Percentiles rank a stretch among this genome's conserved stretches.
phyloP scores from a whole-genome alignment of 1,140 invertebrate species.

The Latrodectus geometricus region DNA sequence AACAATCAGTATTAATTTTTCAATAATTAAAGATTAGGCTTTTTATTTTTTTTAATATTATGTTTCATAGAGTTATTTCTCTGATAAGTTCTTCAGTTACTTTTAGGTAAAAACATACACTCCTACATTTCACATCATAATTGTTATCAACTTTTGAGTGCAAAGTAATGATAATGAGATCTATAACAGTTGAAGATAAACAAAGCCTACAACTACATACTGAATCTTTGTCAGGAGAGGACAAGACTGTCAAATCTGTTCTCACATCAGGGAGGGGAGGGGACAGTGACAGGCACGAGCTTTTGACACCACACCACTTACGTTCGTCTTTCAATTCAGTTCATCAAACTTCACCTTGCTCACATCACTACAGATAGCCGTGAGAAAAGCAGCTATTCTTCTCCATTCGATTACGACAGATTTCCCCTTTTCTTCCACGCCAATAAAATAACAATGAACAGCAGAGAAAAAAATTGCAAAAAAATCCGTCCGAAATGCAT shows the following conservation, averaged over 20 bases:
- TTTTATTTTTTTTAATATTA: too few relatives aligned
- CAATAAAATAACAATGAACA: conserved; percentile 26
- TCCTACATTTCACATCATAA: too few relatives aligned
- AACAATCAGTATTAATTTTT: too few relatives aligned
- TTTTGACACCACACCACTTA: conserved; percentile 26
- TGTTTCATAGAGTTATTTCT: too few relatives aligned
- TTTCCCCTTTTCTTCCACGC: conserved; percentile 13
- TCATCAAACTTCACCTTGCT: conserved; percentile 37
- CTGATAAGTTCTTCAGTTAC: too few relatives aligned
- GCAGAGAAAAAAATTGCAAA: conserved; percentile 4
- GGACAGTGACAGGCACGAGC: conserved; percentile 26
- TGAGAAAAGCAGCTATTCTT: conserved; percentile 43
- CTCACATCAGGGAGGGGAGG: background rate
- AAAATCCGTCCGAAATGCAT: conserved; percentile 2
- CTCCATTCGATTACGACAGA: conserved; percentile 40
- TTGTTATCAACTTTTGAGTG: too few relatives aligned
- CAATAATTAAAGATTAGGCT: too few relatives aligned
- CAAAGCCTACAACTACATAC: too few relatives aligned
- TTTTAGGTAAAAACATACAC: too few relatives aligned
- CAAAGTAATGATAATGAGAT: too few relatives aligned
- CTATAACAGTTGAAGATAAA: too few relatives aligned
- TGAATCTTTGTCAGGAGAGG: too few relatives aligned
- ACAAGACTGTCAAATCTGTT: background rate
- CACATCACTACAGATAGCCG: conserved; percentile 28
- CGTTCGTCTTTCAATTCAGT: conserved; percentile 34